Conservation (phyloP, 2,113 vertebrate species). For the Vidua chalybeata region DNA sequence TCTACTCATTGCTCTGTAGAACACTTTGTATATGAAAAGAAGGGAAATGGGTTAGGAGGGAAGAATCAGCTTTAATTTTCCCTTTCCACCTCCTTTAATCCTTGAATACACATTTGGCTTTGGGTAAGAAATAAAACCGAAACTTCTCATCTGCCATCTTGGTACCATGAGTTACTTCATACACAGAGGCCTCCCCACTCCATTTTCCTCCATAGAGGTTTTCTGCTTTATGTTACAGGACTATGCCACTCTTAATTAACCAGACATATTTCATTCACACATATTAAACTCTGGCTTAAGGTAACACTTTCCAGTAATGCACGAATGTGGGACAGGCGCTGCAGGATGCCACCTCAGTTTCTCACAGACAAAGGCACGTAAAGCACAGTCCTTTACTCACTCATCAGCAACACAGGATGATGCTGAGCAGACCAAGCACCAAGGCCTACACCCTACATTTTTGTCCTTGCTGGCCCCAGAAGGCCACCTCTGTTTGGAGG, state of each 20-base stretch:
- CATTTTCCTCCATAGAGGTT: neutral
- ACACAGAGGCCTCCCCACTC: neutral
- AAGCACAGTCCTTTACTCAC: neutral
- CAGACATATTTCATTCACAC: neutral
- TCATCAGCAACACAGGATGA: neutral
- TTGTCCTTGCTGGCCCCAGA: rapidly evolving
- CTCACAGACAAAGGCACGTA: neutral
- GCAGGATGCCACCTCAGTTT: neutral
- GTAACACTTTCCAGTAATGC: neutral
- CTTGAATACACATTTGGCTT: neutral
- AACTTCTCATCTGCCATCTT: neutral
- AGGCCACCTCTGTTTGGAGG: neutral
- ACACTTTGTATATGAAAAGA: neutral
- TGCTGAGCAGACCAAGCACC: neutral
- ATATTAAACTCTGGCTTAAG: neutral
- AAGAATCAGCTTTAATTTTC: neutral
- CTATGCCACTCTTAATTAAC: neutral
- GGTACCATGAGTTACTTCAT: neutral
- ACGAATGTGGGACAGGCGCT: too few species aligned
- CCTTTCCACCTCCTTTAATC: neutral
- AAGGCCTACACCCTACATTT: neutral
- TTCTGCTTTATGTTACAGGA: neutral
- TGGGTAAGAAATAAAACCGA: neutral
- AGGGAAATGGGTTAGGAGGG: neutral
- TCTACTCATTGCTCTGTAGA: neutral